These are phyloP conservation scores for Ormyrus pomaceus DNA, from an alignment of 2,888 invertebrate species.

Conservation along the genomic window DNA sequence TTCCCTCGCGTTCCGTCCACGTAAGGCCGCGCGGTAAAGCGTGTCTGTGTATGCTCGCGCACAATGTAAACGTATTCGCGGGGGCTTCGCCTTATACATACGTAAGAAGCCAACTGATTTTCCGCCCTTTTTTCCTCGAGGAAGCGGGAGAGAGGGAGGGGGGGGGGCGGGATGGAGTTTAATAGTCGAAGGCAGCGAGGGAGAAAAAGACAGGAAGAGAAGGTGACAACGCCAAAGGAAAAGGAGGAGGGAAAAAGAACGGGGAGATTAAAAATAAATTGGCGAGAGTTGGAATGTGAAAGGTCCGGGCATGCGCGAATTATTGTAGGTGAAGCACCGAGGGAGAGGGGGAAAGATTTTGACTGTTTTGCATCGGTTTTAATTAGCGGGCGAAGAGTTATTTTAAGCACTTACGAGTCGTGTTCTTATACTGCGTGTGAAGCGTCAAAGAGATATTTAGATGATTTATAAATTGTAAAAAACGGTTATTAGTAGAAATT, in stretches of 20 bases:
- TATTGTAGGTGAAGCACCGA: background rate
- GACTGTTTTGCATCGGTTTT: too few species aligned
- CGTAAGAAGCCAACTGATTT: conserved; percentile 43
- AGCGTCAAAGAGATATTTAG: background rate
- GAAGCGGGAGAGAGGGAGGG: conserved; percentile 23
- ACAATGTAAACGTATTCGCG: conserved; percentile 3
- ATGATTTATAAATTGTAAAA: background rate
- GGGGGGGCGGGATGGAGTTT: conserved; percentile 11
- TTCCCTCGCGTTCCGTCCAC: background rate
- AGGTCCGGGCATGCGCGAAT: background rate
- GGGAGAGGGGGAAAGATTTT: too few species aligned
- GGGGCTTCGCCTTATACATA: conserved; percentile 23
- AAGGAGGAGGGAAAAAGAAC: conserved; percentile 31
- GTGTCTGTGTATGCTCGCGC: background rate
- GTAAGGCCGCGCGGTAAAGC: background rate
- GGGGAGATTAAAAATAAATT: conserved; percentile 46
- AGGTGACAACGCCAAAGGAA: conserved; percentile 33
- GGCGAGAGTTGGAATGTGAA: conserved; percentile 3
- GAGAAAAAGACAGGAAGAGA: conserved; percentile 41
- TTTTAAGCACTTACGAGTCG: too few species aligned
- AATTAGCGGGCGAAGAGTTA: too few species aligned
- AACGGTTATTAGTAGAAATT: too few species aligned
- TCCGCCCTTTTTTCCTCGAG: conserved; percentile 13
- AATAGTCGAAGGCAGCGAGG: conserved; percentile 41
- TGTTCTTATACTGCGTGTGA: too few species aligned